Conservation (phyloP, 2,113 vertebrate species). For the Xyliphius kryptos region DNA sequence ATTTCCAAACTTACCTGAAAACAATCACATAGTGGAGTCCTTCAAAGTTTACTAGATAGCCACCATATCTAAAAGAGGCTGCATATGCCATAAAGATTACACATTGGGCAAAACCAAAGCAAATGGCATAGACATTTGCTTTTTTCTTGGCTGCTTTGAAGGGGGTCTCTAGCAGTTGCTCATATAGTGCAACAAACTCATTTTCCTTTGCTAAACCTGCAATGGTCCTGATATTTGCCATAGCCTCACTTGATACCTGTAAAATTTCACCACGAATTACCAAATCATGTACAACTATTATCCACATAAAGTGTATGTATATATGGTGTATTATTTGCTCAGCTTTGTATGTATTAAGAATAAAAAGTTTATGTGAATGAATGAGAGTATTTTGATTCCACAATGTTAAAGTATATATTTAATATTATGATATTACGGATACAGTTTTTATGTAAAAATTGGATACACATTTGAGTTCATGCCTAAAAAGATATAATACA, state of each 20-base stretch:
- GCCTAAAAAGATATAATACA: not conserved
- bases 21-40: constrained; percentile 60
- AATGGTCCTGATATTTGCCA: constrained; percentile 68
- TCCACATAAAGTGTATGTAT: too few species aligned
- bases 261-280: too few species aligned
- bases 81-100: constrained; percentile 67
- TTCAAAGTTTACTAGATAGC: constrained; percentile 61
- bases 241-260: constrained; percentile 68
- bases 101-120: constrained; percentile 64
- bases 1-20: constrained; percentile 63
- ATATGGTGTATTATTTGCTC: too few species aligned
- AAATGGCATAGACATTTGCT: constrained; percentile 61
- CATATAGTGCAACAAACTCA: constrained; percentile 59
- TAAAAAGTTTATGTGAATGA: too few species aligned
- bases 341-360: too few species aligned
- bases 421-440: too few species aligned
- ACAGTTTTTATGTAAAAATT: too few species aligned
- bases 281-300: too few species aligned
- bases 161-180: constrained; percentile 55
- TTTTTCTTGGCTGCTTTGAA: constrained; percentile 60
- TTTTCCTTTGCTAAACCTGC: constrained; percentile 66
- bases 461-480: too few species aligned
- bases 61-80: constrained; percentile 68
- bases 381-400: too few species aligned
- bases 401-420: too few species aligned